Evolutionary conservation across 2,113 vertebrate genomes (phyloP), one percentile per base, ranked within the genome.

Genomic region (Aix galericulata): DNA sequence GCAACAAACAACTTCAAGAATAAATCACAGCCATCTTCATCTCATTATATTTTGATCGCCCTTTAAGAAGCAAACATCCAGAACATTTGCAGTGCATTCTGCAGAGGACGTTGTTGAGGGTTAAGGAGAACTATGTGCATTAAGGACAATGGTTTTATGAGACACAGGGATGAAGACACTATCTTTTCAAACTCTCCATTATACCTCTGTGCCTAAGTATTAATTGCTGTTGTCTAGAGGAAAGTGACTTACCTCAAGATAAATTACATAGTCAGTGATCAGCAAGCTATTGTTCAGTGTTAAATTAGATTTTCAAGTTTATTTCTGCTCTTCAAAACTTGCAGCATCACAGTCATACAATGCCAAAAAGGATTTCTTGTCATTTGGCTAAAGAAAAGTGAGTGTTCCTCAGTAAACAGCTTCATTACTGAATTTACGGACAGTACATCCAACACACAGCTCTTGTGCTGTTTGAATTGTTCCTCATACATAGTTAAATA

Each of bases 401-500:
- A 93, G 27, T 71, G 66, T 16, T 94, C 32, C 53, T 15, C 74
- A 76, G 80, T n/a, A 92, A 84, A 88, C 16, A 88, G 31, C 67
- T 80, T 94, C 32, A 80, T 74, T 86, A 77, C 38, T 4, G 56
- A 87, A 60, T 78, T 60, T 44, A 48, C 32, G 32, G 72, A 38
- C 9, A 71, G n/a, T 80, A 31, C 5, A 38, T 46, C 44, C 63
- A 76, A 79, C n/a, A 62, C 0, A 2, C 63, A 72, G 40, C 29
- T 50, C 59, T 66, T 67, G 40, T n/a, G 64, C 75, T 82, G 25
- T 63, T 73, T 36, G 60, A 69, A 40, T 78, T 0, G 6, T 59
- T 90, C 40, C 93, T 91, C 83, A 96, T 91, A 50, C 91, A 92
- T 92, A 93, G 81, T 88, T 94, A 93, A 93, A 92, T 63, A 94